These are phyloP conservation scores for Lycocerus yunnanus DNA, from an alignment of 2,888 invertebrate genomes.

Conservation along the genomic window DNA sequence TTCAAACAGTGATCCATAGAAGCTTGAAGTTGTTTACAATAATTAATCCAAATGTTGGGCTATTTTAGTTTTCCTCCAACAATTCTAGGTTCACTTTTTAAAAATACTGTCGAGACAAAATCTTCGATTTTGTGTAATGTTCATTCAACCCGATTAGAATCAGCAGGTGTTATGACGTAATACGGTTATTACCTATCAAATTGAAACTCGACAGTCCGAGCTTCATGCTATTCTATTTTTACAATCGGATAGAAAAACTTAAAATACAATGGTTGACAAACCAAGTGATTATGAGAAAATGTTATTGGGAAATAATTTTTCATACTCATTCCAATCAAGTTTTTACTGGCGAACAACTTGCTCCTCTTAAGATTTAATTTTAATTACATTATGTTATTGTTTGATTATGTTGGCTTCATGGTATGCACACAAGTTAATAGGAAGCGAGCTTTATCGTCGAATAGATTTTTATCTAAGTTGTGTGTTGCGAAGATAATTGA, in stretches of 20 bases:
- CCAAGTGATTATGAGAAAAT: neutral
- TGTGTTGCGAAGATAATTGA: neutral
- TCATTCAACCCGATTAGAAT: conserved; percentile 1
- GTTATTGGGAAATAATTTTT: neutral
- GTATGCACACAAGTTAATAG: neutral
- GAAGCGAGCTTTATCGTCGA: neutral
- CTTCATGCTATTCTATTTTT: neutral
- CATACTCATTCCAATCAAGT: neutral
- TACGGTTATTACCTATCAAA: neutral
- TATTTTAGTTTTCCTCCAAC: no score
- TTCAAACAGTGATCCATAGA: no score
- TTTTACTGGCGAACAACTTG: neutral
- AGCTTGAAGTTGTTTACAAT: no score
- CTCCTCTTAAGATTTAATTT: neutral
- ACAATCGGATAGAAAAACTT: neutral
- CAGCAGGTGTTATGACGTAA: conserved; percentile 5
- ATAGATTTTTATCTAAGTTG: neutral
- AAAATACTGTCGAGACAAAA: neutral
- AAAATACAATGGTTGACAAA: neutral
- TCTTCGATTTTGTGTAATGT: neutral
- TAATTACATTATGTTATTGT: neutral
- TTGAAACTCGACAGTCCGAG: neutral
- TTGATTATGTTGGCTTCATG: neutral
- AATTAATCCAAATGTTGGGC: neutral
- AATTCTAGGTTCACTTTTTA: neutral